phyloP scores from a whole-genome alignment of 2,797 vertebrate species.

The Gymnocypris eckloni region DNA sequence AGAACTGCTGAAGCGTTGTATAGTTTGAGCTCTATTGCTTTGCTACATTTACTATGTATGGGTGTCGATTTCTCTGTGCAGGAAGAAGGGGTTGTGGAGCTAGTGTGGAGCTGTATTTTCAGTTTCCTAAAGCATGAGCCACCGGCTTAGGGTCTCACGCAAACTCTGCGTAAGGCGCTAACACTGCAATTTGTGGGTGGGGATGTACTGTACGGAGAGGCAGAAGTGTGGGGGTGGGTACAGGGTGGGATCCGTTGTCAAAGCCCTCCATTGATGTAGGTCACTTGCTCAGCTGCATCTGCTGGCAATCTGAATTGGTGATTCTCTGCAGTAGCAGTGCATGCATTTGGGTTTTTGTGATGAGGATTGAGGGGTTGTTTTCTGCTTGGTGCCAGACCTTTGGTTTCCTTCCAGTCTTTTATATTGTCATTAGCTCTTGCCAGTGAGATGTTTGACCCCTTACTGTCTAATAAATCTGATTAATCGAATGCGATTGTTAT shows the following conservation, averaged over 20 bases:
- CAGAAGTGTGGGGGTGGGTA: conserved; percentile 69
- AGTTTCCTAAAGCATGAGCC: conserved; percentile 56
- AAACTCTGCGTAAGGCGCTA: conserved; percentile 27
- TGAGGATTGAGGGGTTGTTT: conserved; percentile 11
- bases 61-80: conserved; percentile 74
- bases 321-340: conserved; percentile 66
- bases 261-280: conserved; percentile 80
- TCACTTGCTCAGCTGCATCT: conserved; percentile 79
- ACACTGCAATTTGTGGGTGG: conserved; percentile 32
- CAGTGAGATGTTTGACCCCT: conserved; percentile 66
- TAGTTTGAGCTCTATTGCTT: conserved; percentile 60
- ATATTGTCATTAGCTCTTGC: conserved; percentile 59
- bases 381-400: conserved; percentile 18
- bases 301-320: conserved; percentile 76
- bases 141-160: conserved; percentile 58
- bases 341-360: conserved; percentile 29
- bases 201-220: conserved; percentile 63
- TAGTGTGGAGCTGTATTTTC: conserved; percentile 66
- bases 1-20: conserved; percentile 68
- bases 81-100: conserved; percentile 72
- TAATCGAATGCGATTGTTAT: no score
- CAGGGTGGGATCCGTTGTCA: conserved; percentile 71
- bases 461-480: conserved; percentile 69
- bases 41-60: conserved; percentile 52
- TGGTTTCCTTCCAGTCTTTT: conserved; percentile 35